Percentiles rank a stretch among this genome's conserved stretches.
These are phyloP conservation scores for Drosophila obscura DNA, from an alignment of 1,140 invertebrate species.

Conservation along the genomic window DNA sequence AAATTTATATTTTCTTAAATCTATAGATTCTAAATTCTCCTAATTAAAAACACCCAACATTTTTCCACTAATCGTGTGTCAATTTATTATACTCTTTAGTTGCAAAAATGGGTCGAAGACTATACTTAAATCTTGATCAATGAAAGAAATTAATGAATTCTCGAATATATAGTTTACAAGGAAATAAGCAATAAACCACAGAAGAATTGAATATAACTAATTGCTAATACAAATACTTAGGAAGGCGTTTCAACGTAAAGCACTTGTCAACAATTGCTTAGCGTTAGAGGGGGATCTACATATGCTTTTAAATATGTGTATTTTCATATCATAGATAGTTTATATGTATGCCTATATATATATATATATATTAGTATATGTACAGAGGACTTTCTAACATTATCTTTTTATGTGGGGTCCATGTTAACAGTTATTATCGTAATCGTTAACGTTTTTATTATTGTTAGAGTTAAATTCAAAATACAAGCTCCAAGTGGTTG, in stretches of 20 bases:
- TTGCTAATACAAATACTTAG: slow-evolving; percentile 53
- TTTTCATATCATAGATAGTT: slow-evolving; percentile 14
- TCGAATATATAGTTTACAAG: slow-evolving; percentile 36
- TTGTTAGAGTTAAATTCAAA: slow-evolving; percentile 71
- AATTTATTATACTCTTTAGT: slow-evolving; percentile 34
- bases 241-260: slow-evolving; percentile 70
- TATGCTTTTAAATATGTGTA: slow-evolving; percentile 39
- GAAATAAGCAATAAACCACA: slow-evolving; percentile 24
- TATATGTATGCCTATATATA: slow-evolving; percentile 28
- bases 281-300: slow-evolving; percentile 35
- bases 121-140: slow-evolving; percentile 34
- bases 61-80: slow-evolving; percentile 21
- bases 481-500: slow-evolving; percentile 73
- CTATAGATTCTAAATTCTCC: neutral
- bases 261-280: slow-evolving; percentile 78
- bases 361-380: slow-evolving; percentile 15
- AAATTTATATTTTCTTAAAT: too few species aligned
- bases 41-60: slow-evolving; percentile 6
- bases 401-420: slow-evolving; percentile 30
- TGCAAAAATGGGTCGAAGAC: slow-evolving; percentile 31
- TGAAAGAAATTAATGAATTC: slow-evolving; percentile 33
- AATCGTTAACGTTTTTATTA: slow-evolving; percentile 40
- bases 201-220: slow-evolving; percentile 18
- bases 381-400: slow-evolving; percentile 42
- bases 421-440: slow-evolving; percentile 66